A percentile compares a stretch with the other conserved stretches of the same genome.
These are phyloP conservation scores for Manis pentadactyla DNA, from an alignment of 2,797 vertebrate species.

Conservation along the genomic window DNA sequence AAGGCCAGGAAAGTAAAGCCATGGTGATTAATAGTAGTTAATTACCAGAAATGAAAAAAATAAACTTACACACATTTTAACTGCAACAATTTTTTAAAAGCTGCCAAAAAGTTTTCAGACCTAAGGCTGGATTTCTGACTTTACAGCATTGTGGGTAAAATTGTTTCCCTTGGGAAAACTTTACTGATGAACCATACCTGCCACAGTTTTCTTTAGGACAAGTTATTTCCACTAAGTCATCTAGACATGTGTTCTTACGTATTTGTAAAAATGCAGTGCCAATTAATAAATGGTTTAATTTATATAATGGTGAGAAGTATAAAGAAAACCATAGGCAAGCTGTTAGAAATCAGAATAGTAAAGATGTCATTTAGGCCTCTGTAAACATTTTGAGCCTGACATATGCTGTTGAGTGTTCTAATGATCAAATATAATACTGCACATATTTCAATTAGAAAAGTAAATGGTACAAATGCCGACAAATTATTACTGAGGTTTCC, in stretches of 20 bases:
- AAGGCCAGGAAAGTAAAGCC: not conserved
- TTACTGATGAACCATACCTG: not conserved
- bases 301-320: not conserved
- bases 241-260: not conserved
- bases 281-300: not conserved
- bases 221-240: not conserved
- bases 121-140: not conserved
- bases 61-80: not conserved
- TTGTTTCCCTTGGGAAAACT: constrained; percentile 9
- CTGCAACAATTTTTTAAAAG: not conserved
- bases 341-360: not conserved
- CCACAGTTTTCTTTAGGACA: not conserved
- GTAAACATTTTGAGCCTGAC: not conserved
- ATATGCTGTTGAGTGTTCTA: not conserved
- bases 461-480: not conserved
- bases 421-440: not conserved
- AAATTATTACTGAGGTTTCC: not conserved
- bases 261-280: not conserved
- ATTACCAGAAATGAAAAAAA: not conserved
- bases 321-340: not conserved
- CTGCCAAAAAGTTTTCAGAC: not conserved
- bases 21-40: not conserved
- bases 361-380: not conserved
- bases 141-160: not conserved
- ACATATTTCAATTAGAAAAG: constrained; percentile 21